Percentiles rank a stretch among this genome's conserved stretches.
These are phyloP conservation scores for Drosophila monieri DNA, from an alignment of 2,888 invertebrate species.

Conservation along the genomic window DNA sequence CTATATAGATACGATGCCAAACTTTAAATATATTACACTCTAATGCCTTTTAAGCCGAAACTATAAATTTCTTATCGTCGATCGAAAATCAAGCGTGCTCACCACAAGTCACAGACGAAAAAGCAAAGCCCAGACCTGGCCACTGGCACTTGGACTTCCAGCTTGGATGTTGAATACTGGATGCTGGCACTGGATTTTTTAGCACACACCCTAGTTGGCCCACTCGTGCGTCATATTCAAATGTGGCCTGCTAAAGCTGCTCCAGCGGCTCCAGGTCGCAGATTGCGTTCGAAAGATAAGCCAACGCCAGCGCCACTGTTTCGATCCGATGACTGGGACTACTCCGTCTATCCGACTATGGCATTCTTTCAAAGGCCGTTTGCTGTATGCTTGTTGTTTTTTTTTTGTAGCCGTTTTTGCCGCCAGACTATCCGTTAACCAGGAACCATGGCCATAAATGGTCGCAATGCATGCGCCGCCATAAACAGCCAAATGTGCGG, in stretches of 20 bases:
- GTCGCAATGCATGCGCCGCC: constrained; percentile 64
- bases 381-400: constrained; percentile 11
- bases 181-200: neutral
- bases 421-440: constrained; percentile 61
- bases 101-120: constrained; percentile 60
- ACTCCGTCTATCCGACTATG: constrained; percentile 33
- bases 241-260: constrained; percentile 51
- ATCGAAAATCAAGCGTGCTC: constrained; percentile 78
- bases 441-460: constrained; percentile 74
- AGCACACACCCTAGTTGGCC: constrained; percentile 75
- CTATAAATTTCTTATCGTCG: constrained; percentile 77
- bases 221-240: constrained; percentile 79
- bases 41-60: constrained; percentile 80
- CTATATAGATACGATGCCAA: constrained; percentile 59
- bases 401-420: neutral
- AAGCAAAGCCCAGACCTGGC: constrained; percentile 41
- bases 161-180: neutral
- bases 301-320: constrained; percentile 73
- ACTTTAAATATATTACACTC: constrained; percentile 77
- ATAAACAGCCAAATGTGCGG: constrained; percentile 77
- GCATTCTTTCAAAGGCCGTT: constrained; percentile 78
- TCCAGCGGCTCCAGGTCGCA: constrained; percentile 33
- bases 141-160: constrained; percentile 27
- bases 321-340: constrained; percentile 44
- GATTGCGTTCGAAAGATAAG: constrained; percentile 74